Evolutionary conservation across 2,888 invertebrate species (phyloP), one percentile per base, ranked within the genome.

Genomic region (Drosophila prostipennis): DNA sequence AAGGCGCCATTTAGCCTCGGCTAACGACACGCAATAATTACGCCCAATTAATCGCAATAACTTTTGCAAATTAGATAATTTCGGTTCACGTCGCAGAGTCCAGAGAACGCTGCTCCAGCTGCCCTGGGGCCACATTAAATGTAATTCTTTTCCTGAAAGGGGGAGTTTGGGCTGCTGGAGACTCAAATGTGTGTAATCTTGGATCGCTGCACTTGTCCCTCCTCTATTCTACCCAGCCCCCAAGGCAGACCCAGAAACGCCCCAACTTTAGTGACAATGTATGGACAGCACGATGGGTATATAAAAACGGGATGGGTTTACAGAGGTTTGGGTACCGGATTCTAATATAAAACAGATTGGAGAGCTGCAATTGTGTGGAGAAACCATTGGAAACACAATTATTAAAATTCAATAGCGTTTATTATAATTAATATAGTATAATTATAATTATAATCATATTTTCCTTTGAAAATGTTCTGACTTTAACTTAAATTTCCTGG

Each of bases 61-160:
- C 87, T 89, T 65, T 85, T 77, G 85, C 87, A 89, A 90, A 89
- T 90, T 89, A 89, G 89, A 89, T 90, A 89, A 89, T 89, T 86
- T 80, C 67, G 80, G 65, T 76, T 51, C 81, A 64, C 57, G 64
- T 73, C 59, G 57, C 37, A 42, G 45, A 23, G 52, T 14, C 49
- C 19, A 23, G 16, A 32, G 54, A 63, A 46, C 45, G 11, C 32
- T 37, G 16, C 19, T 13, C 34, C 54, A 65, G 57, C 57, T 74
- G 72, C 77, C 69, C 68, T 48, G 59, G 36, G 53, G 71, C 49
- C 58, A 53, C 64, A 77, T 76, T 71, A 71, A 76, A 76, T 68
- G 65, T 65, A 68, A 69, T 72, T 55, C 82, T 63, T 53, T 51
- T 70, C 61, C 60, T 51, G 76, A 70, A 55, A 39, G 8, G 40